Base-by-base conservation (phyloP, 2,797 vertebrate genomes). In the Leptodactylus fallax region DNA sequence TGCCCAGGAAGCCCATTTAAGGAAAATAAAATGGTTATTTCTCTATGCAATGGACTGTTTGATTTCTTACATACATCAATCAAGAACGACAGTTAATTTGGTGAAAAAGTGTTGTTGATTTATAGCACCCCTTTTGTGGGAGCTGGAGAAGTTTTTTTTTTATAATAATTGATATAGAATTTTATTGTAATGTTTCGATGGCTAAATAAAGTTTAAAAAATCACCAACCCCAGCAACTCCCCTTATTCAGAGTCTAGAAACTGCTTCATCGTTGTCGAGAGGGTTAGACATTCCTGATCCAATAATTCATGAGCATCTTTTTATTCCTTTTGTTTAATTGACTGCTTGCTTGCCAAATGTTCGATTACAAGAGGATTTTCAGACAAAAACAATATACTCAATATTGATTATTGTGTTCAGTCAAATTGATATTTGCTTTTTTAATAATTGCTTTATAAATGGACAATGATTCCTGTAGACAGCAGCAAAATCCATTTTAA, bases 371-470 rank as follows among this genome's bases (percentile, higher is more conserved):
- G 36, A 71, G 67, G 3, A 13, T 69, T 36, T 17, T 7, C 14
- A 71, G 36, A 71, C 69, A 67, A 67, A 25, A 67, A 25, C n/a
- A 71, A 71, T 45, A 6, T 11, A 71, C 10, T 6, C 10, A 76
- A 76, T 27, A 76, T 76, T 51, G 72, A 76, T 51, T n/a, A n/a
- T 21, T 51, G 47, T n/a, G 72, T 76, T 51, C 19, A 51, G 19
- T 76, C 1, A 76, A 76, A 76, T 51, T 76, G 19, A 51, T 76
- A 49, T 23, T 51, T 51, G 45, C 69, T 45, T 71, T 13, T 71
- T 45, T 19, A 71, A 71, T 36, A 71, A 71, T 71, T 71, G 69
- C 69, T 71, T 71, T 71, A 71, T 7, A 71, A 71, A 71, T 71
- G 27, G 27, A 36, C 36, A 36, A 36, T 36, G 36, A 36, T 36